These are phyloP conservation scores for Bedellia somnulentella DNA, from an alignment of 2,888 invertebrate species.

Conservation along the genomic window DNA sequence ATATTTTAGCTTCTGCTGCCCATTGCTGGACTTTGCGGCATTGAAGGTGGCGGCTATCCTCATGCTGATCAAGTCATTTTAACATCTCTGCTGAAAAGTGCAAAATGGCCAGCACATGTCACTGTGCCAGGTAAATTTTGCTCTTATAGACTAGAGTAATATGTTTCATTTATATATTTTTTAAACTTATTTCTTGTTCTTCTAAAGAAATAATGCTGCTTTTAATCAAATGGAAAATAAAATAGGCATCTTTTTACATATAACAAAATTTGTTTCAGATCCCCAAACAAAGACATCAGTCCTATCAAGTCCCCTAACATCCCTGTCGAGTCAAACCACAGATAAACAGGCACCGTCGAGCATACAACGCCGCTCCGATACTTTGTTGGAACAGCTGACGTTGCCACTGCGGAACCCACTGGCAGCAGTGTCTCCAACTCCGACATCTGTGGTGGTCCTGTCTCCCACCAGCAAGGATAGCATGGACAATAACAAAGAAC, in stretches of 20 bases:
- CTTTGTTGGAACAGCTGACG: constrained; percentile 44
- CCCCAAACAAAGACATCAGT: constrained; percentile 41
- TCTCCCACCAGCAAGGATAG: constrained; percentile 41
- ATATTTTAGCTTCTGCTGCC: constrained; percentile 63
- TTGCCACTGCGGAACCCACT: constrained; percentile 36
- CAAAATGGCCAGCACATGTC: constrained; percentile 64
- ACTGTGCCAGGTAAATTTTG: constrained; percentile 30
- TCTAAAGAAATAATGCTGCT: no score
- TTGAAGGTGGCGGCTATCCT: constrained; percentile 67
- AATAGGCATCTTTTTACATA: no score
- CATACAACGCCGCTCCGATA: constrained; percentile 47
- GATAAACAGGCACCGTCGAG: constrained; percentile 40
- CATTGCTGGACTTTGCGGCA: constrained; percentile 71
- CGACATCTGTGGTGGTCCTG: constrained; percentile 19
- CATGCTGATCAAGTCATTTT: constrained; percentile 77
- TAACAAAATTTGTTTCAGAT: constrained; percentile 17
- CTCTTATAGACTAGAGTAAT: neutral
- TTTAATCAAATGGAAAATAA: no score
- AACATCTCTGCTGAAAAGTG: constrained; percentile 75
- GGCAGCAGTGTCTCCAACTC: constrained; percentile 21
- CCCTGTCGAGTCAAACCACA: constrained; percentile 33
- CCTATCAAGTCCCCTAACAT: constrained; percentile 39
- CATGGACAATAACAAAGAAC: constrained; percentile 33
- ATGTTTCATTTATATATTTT: no score
- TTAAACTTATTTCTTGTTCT: no score